Base-by-base conservation (phyloP, 2,797 vertebrate species). In the Rousettus madagascariensis region DNA sequence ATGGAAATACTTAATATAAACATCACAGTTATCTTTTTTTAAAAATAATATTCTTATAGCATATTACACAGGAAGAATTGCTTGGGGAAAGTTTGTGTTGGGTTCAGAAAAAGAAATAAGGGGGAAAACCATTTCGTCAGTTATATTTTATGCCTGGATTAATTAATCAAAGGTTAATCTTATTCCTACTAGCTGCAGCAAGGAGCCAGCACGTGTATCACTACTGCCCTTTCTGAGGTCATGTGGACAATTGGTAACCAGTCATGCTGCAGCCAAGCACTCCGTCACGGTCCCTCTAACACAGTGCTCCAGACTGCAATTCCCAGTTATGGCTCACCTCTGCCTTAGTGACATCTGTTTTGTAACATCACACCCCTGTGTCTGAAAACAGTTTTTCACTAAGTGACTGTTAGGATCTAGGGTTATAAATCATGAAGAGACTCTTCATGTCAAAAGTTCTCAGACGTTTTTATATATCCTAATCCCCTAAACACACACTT, bases 1-100 rank as follows among this genome's bases (percentile, higher is more conserved):
- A 92, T 83, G 28, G 88, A 92, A 93, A 86, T 90, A 88, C 65
- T 82, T 91, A 84, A 77, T 20, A 65, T 17, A 84, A 53, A 91
- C 63, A 8, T 82, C 30, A 82, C 49, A 8, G 24, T 80, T 28
- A 46, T 46, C 26, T 10, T 80, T 59, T 80, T 43, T 78, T 26
- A 26, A 49, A 79, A 86, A 78, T 57, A 80, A 5, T 51, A 83
- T 46, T 79, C 59, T 65, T 84, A 72, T 0, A 74, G 63, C 15
- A 49, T 13, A 69, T 43, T 24, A 57, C 30, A 63, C 1, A 74
- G 51, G 84, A 86, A 87, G 53, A 93, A 36, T 80, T 91, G 75
- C 38, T 69, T 53, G 66, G 28, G 12, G 57, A 24, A 68, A 63
- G 30, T 51, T 63, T 22, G 30, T 61, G 26, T 46, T 94, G 22